These are phyloP conservation scores for Masnerella sp. DNA, from an alignment of 2,888 invertebrate genomes.

Conservation along the genomic window DNA sequence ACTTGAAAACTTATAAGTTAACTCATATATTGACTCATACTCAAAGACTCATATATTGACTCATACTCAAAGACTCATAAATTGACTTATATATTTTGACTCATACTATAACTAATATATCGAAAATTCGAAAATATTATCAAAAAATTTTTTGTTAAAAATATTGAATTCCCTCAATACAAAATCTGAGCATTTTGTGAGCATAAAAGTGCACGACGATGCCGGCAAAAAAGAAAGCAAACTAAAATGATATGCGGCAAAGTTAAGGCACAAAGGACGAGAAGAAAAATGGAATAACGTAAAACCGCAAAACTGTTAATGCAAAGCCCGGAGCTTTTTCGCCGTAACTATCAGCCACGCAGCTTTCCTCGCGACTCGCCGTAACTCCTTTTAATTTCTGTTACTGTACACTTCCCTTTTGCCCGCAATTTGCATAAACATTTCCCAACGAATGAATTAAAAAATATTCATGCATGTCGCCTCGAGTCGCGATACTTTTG, in stretches of 20 bases:
- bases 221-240: slow-evolving; percentile 27
- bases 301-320: slow-evolving; percentile 58
- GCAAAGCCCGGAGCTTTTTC: slow-evolving; percentile 56
- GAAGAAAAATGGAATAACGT: slow-evolving; percentile 53
- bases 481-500: not conserved
- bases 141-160: too few species aligned
- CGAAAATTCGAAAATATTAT: too few species aligned
- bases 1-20: too few species aligned
- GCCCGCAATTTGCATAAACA: slow-evolving; percentile 44
- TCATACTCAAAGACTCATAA: too few species aligned
- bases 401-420: slow-evolving; percentile 48
- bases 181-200: slow-evolving; percentile 53
- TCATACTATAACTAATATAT: too few species aligned
- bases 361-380: slow-evolving; percentile 52
- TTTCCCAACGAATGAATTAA: slow-evolving; percentile 34
- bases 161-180: too few species aligned
- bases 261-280: slow-evolving; percentile 48
- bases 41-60: too few species aligned
- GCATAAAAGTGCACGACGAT: slow-evolving; percentile 45
- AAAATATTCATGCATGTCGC: slow-evolving; percentile 36
- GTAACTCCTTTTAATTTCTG: slow-evolving; percentile 54
- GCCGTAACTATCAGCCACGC: slow-evolving; percentile 40
- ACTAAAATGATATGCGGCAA: slow-evolving; percentile 51
- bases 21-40: too few species aligned
- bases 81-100: too few species aligned